Percentiles rank a stretch among this genome's conserved stretches.
These are phyloP conservation scores for Porites rus DNA, from an alignment of 92 coral and sea anemone species.

Conservation along the genomic window DNA sequence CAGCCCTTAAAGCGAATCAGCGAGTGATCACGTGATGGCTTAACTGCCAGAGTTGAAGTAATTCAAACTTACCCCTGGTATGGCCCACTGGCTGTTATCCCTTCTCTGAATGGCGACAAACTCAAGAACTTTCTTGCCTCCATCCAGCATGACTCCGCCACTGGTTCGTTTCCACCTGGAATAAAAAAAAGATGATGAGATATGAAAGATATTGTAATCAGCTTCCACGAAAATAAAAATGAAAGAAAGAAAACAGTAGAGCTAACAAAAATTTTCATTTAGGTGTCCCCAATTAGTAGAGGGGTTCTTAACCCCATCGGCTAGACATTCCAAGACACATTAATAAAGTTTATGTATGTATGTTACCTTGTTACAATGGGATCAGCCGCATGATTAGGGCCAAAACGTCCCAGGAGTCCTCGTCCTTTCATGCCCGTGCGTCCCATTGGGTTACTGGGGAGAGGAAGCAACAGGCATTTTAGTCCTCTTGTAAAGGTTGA, in stretches of 20 bases:
- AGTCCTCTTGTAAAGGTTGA: background rate
- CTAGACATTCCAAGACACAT: too few species aligned
- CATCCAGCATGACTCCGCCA: constrained; percentile 87
- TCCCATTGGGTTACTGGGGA: constrained; percentile 96
- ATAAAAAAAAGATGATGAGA: background rate
- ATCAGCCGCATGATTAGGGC: constrained; percentile 99
- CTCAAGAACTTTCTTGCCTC: constrained; percentile 95
- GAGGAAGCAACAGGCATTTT: background rate
- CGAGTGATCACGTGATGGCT: too few species aligned
- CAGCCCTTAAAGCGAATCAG: too few species aligned
- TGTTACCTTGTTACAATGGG: constrained; percentile 95
- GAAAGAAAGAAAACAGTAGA: background rate
- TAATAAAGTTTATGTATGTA: too few species aligned
- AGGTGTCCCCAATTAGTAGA: too few species aligned
- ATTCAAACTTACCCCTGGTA: constrained; percentile 87
- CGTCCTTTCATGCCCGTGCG: constrained; percentile 93
- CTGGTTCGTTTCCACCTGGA: constrained; percentile 95
- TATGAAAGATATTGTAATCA: too few species aligned
- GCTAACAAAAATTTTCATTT: background rate
- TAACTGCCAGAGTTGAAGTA: background rate
- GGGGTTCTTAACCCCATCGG: too few species aligned
- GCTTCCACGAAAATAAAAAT: too few species aligned
- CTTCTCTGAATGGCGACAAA: constrained; percentile 93
- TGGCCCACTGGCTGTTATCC: constrained; percentile 98
- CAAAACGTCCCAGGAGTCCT: constrained; percentile 94